Conservation (phyloP, 2,888 invertebrate genomes). For the Scrobipalpa atriplicella region DNA sequence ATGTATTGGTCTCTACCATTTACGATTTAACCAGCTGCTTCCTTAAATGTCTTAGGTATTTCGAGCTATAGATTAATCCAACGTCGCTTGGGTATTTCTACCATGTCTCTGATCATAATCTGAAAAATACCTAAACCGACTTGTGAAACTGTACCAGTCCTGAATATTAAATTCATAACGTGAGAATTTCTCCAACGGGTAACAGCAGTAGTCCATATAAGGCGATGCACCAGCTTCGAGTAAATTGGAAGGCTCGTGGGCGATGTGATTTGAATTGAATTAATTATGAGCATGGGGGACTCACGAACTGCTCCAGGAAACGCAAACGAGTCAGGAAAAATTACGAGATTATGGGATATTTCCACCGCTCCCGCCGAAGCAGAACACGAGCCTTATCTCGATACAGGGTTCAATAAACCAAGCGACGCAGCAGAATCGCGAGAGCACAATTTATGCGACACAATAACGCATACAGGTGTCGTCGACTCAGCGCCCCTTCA, state of each 20-base stretch:
- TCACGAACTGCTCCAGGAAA: constrained; percentile 68
- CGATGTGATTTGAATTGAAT: constrained; percentile 79
- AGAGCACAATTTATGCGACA: constrained; percentile 74
- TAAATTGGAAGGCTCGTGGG: constrained; percentile 72
- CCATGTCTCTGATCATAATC: neutral
- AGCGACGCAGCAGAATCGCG: constrained; percentile 66
- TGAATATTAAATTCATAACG: constrained; percentile 42
- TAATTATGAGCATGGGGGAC: constrained; percentile 69
- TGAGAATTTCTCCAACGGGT: constrained; percentile 52
- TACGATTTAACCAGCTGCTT: constrained; percentile 7
- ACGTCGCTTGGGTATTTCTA: neutral
- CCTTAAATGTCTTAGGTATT: constrained; percentile 16
- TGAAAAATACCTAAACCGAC: constrained; percentile 17
- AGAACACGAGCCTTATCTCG: constrained; percentile 60
- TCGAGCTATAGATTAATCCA: constrained; percentile 7
- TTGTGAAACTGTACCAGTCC: constrained; percentile 26
- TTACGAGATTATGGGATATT: constrained; percentile 63
- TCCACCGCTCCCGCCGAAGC: constrained; percentile 57
- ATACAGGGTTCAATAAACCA: constrained; percentile 75
- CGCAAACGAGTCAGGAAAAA: constrained; percentile 65
- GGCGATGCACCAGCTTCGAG: constrained; percentile 55
- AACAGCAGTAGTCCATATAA: constrained; percentile 59
- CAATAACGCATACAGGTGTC: constrained; percentile 81
- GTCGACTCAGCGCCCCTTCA: constrained; percentile 68
- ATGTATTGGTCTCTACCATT: constrained; percentile 20